Conservation (phyloP, 1,140 invertebrate species). For the Wasmannia auropunctata region DNA sequence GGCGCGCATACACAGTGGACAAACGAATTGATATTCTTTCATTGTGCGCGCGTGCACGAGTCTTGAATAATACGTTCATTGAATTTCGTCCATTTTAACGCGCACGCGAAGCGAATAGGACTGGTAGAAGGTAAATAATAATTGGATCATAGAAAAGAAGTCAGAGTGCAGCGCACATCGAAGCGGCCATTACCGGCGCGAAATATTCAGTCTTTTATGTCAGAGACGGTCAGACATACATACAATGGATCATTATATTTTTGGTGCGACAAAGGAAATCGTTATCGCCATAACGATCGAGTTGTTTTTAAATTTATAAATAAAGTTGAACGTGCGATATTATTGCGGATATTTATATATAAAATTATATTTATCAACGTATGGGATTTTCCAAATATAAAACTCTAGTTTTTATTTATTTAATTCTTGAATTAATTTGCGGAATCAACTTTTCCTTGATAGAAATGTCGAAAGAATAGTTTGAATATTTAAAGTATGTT, state of each 20-base stretch:
- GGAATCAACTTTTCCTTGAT: not conserved
- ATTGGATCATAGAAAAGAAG: conserved; percentile 68
- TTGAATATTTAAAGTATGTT: not conserved
- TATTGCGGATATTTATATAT: not conserved
- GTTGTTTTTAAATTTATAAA: not conserved
- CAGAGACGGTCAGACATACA: not conserved
- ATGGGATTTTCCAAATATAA: not conserved
- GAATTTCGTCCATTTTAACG: conserved; percentile 61
- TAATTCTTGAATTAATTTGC: not conserved
- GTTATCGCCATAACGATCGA: conserved; percentile 15
- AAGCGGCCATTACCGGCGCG: conserved; percentile 55
- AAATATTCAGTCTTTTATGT: conserved; percentile 66
- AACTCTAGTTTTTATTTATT: not conserved
- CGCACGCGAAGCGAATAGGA: conserved; percentile 12
- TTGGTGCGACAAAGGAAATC: not conserved
- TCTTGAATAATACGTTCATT: conserved; percentile 70
- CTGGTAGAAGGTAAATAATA: conserved; percentile 63
- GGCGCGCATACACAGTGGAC: conserved; percentile 63
- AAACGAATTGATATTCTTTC: conserved; percentile 75
- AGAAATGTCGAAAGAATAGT: not conserved
- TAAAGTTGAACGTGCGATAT: not conserved
- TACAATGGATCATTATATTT: conserved; percentile 7
- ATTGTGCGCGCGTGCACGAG: conserved; percentile 55
- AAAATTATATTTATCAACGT: not conserved
- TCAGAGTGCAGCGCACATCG: conserved; percentile 45